Conservation (phyloP, 2,797 vertebrate genomes). For the Coregonus sp. region DNA sequence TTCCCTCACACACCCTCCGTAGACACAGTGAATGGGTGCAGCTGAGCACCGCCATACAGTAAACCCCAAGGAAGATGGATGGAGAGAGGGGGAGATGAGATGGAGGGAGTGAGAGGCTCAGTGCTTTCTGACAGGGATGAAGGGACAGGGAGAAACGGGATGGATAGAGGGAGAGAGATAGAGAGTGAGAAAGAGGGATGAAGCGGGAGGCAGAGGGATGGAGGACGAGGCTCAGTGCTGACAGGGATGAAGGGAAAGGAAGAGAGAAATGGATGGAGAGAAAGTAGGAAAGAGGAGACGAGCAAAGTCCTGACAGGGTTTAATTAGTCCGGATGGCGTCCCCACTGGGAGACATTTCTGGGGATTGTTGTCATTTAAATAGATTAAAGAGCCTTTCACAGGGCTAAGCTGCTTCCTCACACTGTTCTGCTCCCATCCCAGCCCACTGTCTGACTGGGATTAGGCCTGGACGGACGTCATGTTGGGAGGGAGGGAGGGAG, state of each 20-base stretch:
- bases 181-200: constrained; percentile 10
- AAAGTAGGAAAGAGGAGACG: constrained; percentile 12
- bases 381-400: constrained; percentile 71
- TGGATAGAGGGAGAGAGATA: constrained; percentile 19
- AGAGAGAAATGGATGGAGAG: neutral
- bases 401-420: constrained; percentile 65
- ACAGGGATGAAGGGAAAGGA: constrained; percentile 9
- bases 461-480: constrained; percentile 50
- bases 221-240: constrained; percentile 19
- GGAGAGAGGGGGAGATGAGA: neutral
- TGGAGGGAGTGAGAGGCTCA: constrained; percentile 28
- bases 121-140: neutral
- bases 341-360: constrained; percentile 66
- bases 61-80: constrained; percentile 35
- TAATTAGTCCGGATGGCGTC: constrained; percentile 69
- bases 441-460: constrained; percentile 51
- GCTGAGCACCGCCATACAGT: constrained; percentile 31
- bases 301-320: constrained; percentile 65
- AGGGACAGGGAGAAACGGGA: neutral
- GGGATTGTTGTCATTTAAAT: constrained; percentile 73
- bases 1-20: constrained; percentile 8
- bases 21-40: constrained; percentile 29
- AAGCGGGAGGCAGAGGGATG: constrained; percentile 43
- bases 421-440: constrained; percentile 26
- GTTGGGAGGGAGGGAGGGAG: constrained; percentile 3